A percentile compares a stretch with the other conserved stretches of the same genome.
These are phyloP conservation scores for Strigamia transsilvanica DNA, from an alignment of 2,888 invertebrate genomes.

Conservation along the genomic window DNA sequence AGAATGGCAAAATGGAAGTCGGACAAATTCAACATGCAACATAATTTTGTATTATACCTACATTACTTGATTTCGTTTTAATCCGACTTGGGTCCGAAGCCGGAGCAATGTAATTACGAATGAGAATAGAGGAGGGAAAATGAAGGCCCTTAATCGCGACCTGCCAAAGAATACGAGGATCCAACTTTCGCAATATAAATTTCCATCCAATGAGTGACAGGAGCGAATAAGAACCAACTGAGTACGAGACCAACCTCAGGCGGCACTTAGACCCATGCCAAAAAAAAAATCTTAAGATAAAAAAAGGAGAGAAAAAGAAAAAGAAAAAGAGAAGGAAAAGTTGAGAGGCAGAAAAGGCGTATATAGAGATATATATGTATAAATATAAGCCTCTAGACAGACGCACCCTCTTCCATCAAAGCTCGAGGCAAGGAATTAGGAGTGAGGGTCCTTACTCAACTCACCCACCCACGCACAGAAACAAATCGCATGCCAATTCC, in stretches of 20 bases:
- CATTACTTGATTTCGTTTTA: neutral
- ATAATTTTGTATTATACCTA: neutral
- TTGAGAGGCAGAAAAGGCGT: conserved; percentile 37
- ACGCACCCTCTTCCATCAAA: conserved; percentile 44
- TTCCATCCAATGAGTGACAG: conserved; percentile 35
- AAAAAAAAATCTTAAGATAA: conserved; percentile 5
- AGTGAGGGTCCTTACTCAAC: conserved; percentile 44
- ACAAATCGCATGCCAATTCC: conserved; percentile 44
- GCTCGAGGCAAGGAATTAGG: conserved; percentile 44
- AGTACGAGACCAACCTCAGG: conserved; percentile 37
- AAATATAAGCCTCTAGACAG: conserved; percentile 36
- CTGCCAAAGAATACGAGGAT: neutral
- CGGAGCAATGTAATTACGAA: conserved; percentile 23
- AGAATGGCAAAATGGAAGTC: neutral
- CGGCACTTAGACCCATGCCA: conserved; percentile 42
- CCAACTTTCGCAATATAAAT: conserved; percentile 24
- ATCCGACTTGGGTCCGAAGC: conserved; percentile 24
- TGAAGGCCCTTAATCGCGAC: neutral
- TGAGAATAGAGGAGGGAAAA: neutral
- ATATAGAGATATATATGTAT: conserved; percentile 44
- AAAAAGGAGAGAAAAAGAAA: neutral
- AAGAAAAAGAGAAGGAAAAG: conserved; percentile 16
- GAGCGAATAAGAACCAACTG: conserved; percentile 14
- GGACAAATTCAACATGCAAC: neutral
- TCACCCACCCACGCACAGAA: conserved; percentile 44